Conservation (phyloP, 2,888 invertebrate species). For the Pseudeuparius sepicola region DNA sequence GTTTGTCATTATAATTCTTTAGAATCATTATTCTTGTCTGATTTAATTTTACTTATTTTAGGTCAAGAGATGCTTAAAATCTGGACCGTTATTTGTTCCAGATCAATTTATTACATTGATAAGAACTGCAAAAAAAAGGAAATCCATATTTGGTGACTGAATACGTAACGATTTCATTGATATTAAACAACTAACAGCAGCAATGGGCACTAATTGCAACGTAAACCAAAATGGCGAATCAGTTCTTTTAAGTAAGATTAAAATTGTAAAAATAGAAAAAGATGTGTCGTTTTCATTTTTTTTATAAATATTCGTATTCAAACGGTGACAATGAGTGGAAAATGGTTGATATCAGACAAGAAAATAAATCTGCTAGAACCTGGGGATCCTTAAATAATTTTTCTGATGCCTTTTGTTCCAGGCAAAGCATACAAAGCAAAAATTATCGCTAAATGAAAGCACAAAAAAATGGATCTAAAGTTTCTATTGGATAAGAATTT, state of each 20-base stretch:
- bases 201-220: conserved; percentile 6
- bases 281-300: conserved; percentile 3
- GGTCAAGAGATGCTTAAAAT: conserved; percentile 5
- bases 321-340: conserved; percentile 6
- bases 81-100: conserved; percentile 4
- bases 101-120: conserved; percentile 6
- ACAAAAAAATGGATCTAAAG: too few species aligned
- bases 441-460: too few species aligned
- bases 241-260: conserved; percentile 1
- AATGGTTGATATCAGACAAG: too few species aligned
- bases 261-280: conserved; percentile 6
- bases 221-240: conserved; percentile 5
- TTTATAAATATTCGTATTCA: conserved; percentile 4
- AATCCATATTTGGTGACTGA: neutral
- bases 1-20: too few species aligned
- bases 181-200: conserved; percentile 9
- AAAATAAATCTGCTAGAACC: too few species aligned
- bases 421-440: too few species aligned
- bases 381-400: too few species aligned
- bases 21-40: too few species aligned
- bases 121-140: conserved; percentile 6
- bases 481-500: too few species aligned
- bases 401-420: too few species aligned
- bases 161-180: conserved; percentile 5
- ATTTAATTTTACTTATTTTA: conserved; percentile 4